Evolutionary conservation across 2,797 vertebrate genomes (phyloP), one percentile per base, ranked within the genome.

Genomic region (Eptatretus atami): DNA sequence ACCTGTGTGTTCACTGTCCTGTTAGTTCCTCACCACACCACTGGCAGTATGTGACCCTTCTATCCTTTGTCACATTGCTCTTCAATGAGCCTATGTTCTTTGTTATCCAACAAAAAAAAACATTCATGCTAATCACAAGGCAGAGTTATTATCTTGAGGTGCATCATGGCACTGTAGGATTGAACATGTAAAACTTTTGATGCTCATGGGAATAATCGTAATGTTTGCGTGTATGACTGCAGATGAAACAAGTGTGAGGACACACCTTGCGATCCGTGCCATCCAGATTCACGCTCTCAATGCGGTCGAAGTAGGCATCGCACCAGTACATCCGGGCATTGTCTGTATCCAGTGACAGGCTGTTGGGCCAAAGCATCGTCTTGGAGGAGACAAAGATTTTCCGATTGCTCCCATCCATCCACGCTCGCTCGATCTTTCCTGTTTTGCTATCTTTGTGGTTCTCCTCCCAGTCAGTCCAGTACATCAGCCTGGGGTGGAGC

Each of bases 381-480:
- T 96, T 95, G 70, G 83, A 90, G 64, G 88, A 88, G 69, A 95
- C 75, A 68, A 96, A 84, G 71, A 94, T 67, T 63, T 82, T 81
- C 53, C 82, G 78, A 68, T 96, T 80, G 31, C 85, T 82, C 11
- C 90, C 90, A 0, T 96, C 86, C 90, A 96, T 96, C 88, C 90
- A 96, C 9, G 90, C 86, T 68, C 79, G 81, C 73, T 88, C 86
- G 1, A 96, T 90, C 73, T 86, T 86, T 52, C 90, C 90, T 66
- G 86, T 80, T 70, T 86, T 87, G 73, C 83, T 94, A 64, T 88
- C 88, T 64, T 84, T 86, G 15, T 86, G 86, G 71, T 96, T 86
- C 68, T 96, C 90, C 70, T 94, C 88, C 90, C 90, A 96, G 76
- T 96, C 90, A 0, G 88, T 95, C 86, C 90, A 96, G 75, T 96